A percentile compares a stretch with the other conserved stretches of the same genome.
These are phyloP conservation scores for Himantopus leucocephalus DNA, from an alignment of 2,113 vertebrate genomes.

Conservation along the genomic window DNA sequence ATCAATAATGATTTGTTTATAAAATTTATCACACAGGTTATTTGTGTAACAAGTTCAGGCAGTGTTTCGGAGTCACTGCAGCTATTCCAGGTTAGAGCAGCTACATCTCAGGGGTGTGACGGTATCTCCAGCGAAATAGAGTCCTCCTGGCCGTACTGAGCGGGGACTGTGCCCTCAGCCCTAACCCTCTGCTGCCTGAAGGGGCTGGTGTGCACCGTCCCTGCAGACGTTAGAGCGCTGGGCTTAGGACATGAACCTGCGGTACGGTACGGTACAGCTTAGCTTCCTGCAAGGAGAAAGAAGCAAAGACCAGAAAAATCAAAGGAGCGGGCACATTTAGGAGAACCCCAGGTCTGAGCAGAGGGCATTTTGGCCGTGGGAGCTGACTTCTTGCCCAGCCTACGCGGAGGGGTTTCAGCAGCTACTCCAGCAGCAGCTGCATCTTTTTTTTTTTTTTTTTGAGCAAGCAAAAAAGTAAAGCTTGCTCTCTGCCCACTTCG, in stretches of 20 bases:
- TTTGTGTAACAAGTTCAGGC: background rate
- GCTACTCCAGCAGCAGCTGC: background rate
- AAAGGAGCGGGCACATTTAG: background rate
- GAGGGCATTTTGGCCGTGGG: accelerated
- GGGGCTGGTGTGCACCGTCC: background rate
- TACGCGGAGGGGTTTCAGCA: accelerated
- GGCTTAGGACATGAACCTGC: background rate
- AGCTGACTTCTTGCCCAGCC: background rate
- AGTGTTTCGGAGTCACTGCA: background rate
- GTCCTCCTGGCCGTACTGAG: background rate
- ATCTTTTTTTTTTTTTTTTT: background rate
- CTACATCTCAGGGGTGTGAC: background rate
- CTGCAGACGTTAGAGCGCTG: accelerated
- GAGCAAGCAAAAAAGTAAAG: background rate
- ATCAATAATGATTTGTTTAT: background rate
- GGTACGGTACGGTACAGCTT: background rate
- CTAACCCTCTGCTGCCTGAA: accelerated
- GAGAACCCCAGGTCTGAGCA: background rate
- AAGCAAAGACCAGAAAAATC: background rate
- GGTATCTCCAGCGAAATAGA: background rate
- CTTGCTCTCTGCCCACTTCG: background rate
- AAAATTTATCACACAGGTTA: accelerated
- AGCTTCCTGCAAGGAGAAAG: background rate
- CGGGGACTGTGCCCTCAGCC: background rate
- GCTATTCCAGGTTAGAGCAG: background rate